Evolutionary conservation across 2,797 vertebrate genomes (phyloP).

Genomic region (Nothura maculosa): DNA sequence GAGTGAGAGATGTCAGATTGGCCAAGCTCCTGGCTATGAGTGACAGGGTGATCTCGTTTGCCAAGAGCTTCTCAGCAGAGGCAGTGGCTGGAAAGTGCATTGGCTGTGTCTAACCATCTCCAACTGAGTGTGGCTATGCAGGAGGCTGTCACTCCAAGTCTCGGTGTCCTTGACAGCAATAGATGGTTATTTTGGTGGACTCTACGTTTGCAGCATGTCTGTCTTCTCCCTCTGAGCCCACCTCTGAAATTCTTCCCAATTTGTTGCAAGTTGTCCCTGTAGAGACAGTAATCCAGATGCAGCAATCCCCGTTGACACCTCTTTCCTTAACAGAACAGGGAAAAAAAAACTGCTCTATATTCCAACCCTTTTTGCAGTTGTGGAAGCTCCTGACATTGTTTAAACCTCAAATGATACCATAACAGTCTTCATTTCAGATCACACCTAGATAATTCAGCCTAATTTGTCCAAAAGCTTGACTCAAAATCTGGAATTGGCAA

Average conservation of each 20-base stretch:
- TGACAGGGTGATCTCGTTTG: neutral
- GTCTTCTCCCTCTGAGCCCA: neutral
- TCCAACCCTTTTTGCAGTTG: neutral
- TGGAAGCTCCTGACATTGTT: neutral
- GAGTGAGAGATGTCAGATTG: neutral
- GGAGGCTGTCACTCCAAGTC: conserved; percentile 20
- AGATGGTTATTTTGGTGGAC: neutral
- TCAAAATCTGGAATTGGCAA: neutral
- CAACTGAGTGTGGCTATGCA: neutral
- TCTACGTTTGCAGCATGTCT: neutral
- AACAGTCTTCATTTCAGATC: neutral
- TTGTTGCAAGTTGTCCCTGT: neutral
- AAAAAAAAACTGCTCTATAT: neutral
- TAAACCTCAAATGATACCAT: neutral
- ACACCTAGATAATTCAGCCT: neutral
- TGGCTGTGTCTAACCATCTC: neutral
- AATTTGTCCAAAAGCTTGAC: neutral
- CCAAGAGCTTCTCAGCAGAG: conserved; percentile 37
- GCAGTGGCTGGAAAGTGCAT: neutral
- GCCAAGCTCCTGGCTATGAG: conserved; percentile 18
- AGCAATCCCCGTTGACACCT: neutral
- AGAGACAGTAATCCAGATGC: neutral
- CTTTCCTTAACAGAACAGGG: neutral
- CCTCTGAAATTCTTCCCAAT: neutral
- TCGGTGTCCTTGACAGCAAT: neutral